phyloP scores from a whole-genome alignment of 2,888 invertebrate genomes.

The Gymnoscelis rufifasciata region DNA sequence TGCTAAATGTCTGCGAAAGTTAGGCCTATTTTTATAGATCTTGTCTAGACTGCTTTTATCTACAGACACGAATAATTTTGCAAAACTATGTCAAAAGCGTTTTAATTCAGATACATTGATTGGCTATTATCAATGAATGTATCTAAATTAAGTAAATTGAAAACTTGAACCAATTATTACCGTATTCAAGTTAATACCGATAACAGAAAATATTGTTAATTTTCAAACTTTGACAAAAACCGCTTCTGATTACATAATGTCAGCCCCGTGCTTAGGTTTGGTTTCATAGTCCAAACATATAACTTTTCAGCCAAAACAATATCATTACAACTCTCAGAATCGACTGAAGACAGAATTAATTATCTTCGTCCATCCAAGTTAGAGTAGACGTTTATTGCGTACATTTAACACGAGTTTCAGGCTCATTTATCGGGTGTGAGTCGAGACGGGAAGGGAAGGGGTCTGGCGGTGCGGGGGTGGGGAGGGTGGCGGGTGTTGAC shows the following conservation, averaged over 20 bases:
- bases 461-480: constrained; percentile 33
- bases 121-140: neutral
- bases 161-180: no score
- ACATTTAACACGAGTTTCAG: constrained; percentile 54
- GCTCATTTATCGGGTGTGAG: constrained; percentile 50
- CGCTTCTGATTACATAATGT: no score
- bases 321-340: constrained; percentile 17
- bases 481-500: constrained; percentile 44
- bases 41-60: constrained; percentile 2
- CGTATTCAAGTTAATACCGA: no score
- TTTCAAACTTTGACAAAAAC: no score
- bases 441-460: constrained; percentile 45
- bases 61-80: no score
- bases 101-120: neutral
- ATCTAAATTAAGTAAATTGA: no score
- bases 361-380: constrained; percentile 27
- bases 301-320: neutral
- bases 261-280: no score
- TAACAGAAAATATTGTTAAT: no score
- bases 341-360: constrained; percentile 21
- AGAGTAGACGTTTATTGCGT: constrained; percentile 40
- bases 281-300: no score
- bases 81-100: neutral
- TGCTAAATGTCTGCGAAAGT: neutral
- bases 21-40: neutral